Percentiles rank a stretch among this genome's conserved stretches.
These are phyloP conservation scores for Malurus elegans DNA, from an alignment of 2,113 vertebrate species.

Conservation along the genomic window DNA sequence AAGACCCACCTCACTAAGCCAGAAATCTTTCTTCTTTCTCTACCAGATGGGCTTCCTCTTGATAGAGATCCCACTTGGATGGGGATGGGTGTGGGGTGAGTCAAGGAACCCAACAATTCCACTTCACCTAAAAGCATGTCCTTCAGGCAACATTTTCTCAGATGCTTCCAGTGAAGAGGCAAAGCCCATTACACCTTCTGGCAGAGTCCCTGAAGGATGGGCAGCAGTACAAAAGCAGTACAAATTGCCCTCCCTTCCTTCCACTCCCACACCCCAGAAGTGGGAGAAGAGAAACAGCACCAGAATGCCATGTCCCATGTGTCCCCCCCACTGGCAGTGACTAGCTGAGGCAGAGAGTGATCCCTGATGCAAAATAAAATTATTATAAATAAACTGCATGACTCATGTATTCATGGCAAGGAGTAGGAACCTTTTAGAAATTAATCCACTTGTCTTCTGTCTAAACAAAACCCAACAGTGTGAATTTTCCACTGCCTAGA, in stretches of 20 bases:
- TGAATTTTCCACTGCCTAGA: neutral
- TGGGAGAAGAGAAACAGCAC: neutral
- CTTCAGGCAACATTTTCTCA: neutral
- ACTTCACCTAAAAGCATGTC: neutral
- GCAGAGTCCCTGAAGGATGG: neutral
- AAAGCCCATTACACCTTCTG: neutral
- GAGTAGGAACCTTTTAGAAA: neutral
- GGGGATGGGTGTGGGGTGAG: neutral
- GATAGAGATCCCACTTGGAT: neutral
- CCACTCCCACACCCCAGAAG: neutral
- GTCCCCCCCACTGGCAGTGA: neutral
- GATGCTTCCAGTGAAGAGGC: neutral
- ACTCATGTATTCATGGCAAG: conserved; percentile 2
- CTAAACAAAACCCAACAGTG: neutral
- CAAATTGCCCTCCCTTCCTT: neutral
- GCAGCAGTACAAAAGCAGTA: neutral
- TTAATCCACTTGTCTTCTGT: neutral
- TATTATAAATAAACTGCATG: neutral
- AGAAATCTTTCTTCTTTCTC: neutral
- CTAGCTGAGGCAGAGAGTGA: neutral
- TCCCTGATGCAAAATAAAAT: neutral
- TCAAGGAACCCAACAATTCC: neutral
- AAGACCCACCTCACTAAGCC: neutral
- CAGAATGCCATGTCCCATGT: neutral
- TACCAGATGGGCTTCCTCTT: neutral